Evolutionary conservation across 1,140 invertebrate species (phyloP).

Genomic region (Rhopalosiphum maidis): DNA sequence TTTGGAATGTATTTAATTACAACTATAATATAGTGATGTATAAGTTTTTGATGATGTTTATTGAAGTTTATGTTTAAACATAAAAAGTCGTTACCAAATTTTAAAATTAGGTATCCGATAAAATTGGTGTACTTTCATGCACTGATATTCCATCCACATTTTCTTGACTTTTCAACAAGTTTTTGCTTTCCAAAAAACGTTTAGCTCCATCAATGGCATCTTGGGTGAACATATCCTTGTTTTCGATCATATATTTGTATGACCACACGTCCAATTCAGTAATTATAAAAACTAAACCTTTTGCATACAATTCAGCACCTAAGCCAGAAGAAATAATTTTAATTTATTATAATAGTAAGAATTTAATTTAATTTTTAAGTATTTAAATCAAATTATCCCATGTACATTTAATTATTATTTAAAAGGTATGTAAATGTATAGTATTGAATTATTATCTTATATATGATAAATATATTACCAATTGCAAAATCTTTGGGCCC

Average conservation of each 20-base stretch:
- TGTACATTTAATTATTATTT: not conserved
- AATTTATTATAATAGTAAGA: not conserved
- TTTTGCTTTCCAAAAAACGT: not conserved
- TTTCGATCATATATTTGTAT: conserved; percentile 13
- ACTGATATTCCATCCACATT: not conserved
- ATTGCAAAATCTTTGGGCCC: conserved; percentile 39
- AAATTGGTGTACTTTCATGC: not conserved
- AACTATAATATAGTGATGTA: not conserved
- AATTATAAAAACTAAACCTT: not conserved
- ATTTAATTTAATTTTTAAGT: not conserved
- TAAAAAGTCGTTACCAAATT: not conserved
- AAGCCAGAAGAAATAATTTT: not conserved
- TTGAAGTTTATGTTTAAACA: not conserved
- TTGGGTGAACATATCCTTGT: conserved; percentile 23
- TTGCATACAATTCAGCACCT: conserved; percentile 2
- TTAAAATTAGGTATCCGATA: not conserved
- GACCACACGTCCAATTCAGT: conserved; percentile 12
- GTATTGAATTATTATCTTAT: not conserved
- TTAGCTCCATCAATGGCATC: conserved; percentile 35
- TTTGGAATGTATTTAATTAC: not conserved
- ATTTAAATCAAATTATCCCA: not conserved
- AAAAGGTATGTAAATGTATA: not conserved
- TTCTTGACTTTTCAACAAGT: not conserved
- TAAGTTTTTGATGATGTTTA: not conserved
- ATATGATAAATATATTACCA: not conserved